These are phyloP conservation scores for Antheraea yamamai DNA, from an alignment of 2,888 invertebrate species.

Conservation along the genomic window DNA sequence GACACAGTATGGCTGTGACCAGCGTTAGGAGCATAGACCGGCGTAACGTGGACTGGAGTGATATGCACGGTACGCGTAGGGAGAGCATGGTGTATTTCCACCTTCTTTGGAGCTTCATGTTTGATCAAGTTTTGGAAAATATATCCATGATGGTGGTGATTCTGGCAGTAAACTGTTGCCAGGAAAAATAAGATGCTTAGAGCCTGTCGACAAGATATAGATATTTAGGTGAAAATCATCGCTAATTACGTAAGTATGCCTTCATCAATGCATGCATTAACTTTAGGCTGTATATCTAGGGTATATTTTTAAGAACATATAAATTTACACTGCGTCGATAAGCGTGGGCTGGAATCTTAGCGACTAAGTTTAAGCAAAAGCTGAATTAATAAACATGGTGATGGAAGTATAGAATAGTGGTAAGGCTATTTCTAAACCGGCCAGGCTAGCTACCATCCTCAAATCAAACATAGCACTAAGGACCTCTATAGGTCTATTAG, in stretches of 20 bases:
- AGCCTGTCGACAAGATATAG: constrained; percentile 35
- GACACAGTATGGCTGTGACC: neutral
- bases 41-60: constrained; percentile 12
- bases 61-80: constrained; percentile 23
- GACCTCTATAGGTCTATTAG: too few relatives aligned
- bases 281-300: neutral
- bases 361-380: too few relatives aligned
- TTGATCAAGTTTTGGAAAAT: constrained; percentile 47
- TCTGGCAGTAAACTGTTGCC: constrained; percentile 45
- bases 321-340: too few relatives aligned
- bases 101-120: constrained; percentile 50
- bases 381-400: too few relatives aligned
- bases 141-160: constrained; percentile 42
- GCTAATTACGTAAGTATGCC: neutral
- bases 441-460: too few relatives aligned
- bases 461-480: too few relatives aligned
- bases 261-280: neutral
- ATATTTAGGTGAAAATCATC: neutral
- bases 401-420: too few relatives aligned
- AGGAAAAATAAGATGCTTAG: constrained; percentile 36
- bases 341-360: too few relatives aligned
- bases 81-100: constrained; percentile 31
- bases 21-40: constrained; percentile 4
- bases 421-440: too few relatives aligned
- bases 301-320: neutral